Base-by-base conservation (phyloP, 2,797 vertebrate species). In the Cyprinella venusta region DNA sequence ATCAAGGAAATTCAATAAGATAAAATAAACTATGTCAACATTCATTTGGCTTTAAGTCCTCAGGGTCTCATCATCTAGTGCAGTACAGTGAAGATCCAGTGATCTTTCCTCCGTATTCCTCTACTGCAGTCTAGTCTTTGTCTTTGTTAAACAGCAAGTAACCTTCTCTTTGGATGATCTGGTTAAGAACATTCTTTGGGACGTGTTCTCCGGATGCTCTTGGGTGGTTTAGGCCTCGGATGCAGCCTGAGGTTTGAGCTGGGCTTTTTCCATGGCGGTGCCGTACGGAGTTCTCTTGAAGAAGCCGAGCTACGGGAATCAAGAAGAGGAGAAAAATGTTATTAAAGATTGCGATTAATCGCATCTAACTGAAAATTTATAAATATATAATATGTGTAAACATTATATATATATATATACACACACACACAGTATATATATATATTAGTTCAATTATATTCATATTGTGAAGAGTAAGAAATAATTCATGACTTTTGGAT, bases 181-280 rank as follows among this genome's bases (percentile, higher is more conserved):
- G 90, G 88, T 65, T 56, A 42, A 67, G 24, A 42, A 91, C 92
- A 88, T 90, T 89, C 89, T 86, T 89, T 83, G 87, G 84, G 82
- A 84, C 89, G 85, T 85, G 76, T 69, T 84, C 48, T 83, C 50
- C 69, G 42, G 84, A 45, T 18, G 70, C 56, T 79, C 16, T 56
- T 19, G 48, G 52, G 79, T 80, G 18, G 56, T 82, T 92, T 94
- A 97, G 88, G 97, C 97, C 91, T 98, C 97, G 0, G 97, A 97
- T 48, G 96, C 93, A 84, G 96, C 96, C 92, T 96, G 97, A 72
- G 97, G 97, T 92, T 98, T 98, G 83, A 98, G 96, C 76, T 98
- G 95, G 24, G 97, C 97, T 91, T 97, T 98, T 91, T 98, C 97
- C 97, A 97, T 98, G 84, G 97, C 96, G 0, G 97, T 97, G 92